Percentiles rank a stretch among this genome's conserved stretches.
phyloP scores from a whole-genome alignment of 2,797 vertebrate species.

The Agapornis canus region DNA sequence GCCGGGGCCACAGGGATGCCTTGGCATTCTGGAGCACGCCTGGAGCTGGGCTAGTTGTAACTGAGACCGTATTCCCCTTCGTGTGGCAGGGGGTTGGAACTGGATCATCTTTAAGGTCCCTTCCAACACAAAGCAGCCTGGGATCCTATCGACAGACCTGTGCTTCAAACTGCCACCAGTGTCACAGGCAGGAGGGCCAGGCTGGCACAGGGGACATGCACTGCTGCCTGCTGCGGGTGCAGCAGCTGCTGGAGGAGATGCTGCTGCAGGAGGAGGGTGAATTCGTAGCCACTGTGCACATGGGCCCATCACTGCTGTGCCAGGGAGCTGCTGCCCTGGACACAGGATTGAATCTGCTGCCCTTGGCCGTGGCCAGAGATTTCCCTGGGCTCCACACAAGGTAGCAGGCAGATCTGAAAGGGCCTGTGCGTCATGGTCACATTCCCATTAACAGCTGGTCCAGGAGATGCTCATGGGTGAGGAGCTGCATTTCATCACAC shows the following conservation, averaged over 20 bases:
- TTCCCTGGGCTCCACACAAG: not conserved
- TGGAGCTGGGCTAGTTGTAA: not conserved
- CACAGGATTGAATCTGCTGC: not conserved
- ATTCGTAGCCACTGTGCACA: accelerated
- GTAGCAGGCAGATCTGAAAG: not conserved
- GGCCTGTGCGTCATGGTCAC: not conserved
- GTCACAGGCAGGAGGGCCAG: accelerated
- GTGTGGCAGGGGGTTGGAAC: not conserved
- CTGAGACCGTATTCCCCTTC: accelerated
- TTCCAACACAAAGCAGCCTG: not conserved
- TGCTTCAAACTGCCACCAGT: accelerated
- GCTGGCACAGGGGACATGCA: accelerated
- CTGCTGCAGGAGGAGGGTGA: not conserved
- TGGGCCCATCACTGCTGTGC: not conserved
- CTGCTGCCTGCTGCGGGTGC: no score
- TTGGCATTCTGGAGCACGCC: accelerated
- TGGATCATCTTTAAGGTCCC: not conserved
- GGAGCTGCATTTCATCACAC: not conserved
- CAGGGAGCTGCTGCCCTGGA: not conserved
- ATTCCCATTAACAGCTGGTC: not conserved
- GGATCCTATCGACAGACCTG: not conserved
- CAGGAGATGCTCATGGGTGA: accelerated
- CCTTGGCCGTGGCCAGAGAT: not conserved
- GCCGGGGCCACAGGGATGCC: not conserved
- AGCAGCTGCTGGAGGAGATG: accelerated